A percentile compares a stretch with the other conserved stretches of the same genome.
Conservation (phyloP, 2,888 invertebrate genomes). For the Caenorhabditis sp. region DNA sequence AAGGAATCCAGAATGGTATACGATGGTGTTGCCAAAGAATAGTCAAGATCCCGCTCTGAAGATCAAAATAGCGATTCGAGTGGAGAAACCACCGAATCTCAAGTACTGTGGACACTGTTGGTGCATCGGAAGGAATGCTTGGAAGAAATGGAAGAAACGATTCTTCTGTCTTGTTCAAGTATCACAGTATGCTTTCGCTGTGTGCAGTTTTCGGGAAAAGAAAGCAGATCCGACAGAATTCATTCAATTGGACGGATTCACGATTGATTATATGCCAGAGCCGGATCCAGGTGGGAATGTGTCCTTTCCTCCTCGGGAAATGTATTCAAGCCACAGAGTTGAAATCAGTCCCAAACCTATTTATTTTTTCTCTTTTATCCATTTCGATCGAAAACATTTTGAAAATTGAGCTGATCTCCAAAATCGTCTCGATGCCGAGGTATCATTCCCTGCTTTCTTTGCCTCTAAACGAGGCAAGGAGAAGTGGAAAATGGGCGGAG, state of each 20-base stretch:
- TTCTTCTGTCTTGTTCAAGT: slow-evolving; percentile 97
- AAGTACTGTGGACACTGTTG: slow-evolving; percentile 93
- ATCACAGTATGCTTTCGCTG: slow-evolving; percentile 99
- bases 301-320: too few species aligned
- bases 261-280: slow-evolving; percentile 97
- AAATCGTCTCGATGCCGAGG: too few species aligned
- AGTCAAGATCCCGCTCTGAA: slow-evolving; percentile 95
- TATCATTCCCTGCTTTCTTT: too few species aligned
- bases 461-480: neutral
- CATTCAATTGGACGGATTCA: slow-evolving; percentile 99
- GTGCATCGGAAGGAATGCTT: slow-evolving; percentile 91
- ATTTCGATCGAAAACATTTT: too few species aligned
- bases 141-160: slow-evolving; percentile 99
- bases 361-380: too few species aligned
- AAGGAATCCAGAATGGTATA: slow-evolving; percentile 92
- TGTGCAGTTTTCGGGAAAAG: slow-evolving; percentile 99
- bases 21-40: slow-evolving; percentile 96
- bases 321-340: too few species aligned
- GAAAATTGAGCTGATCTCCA: too few species aligned
- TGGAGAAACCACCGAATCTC: slow-evolving; percentile 99
- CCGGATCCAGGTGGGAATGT: slow-evolving; percentile 91
- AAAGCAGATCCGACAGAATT: slow-evolving; percentile 99
- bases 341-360: too few species aligned
- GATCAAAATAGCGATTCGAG: slow-evolving; percentile 95
- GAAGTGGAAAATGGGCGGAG: slow-evolving; percentile 1